Evolutionary conservation across 1,140 invertebrate genomes (phyloP), one percentile per base, ranked within the genome.

Genomic region (Drosophila bocki): DNA sequence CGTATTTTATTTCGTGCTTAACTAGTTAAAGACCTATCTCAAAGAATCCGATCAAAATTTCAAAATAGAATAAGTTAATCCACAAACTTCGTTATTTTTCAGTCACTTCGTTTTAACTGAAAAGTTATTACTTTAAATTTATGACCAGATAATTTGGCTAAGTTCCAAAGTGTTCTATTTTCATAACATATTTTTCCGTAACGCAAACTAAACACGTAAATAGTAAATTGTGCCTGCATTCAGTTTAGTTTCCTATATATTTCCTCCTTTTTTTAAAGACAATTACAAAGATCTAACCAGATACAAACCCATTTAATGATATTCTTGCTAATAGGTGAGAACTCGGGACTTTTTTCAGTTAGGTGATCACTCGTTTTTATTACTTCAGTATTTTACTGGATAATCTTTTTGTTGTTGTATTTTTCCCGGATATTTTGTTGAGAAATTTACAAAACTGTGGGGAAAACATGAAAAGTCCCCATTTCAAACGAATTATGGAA

Each of bases 401-500:
- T 8, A 50, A 37, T 51, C 11, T 1, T 8, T 7, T 12, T 50
- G 51, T 50, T 60, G 26, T 33, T 2, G 9, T 15, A 5, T 26
- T 64, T 64, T 44, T 64, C 6, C 53, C 56, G 15, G 17, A 29
- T 22, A 12, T 22, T 48, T 37, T 2, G 32, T 41, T 74, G 19
- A 32, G 11, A 48, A 33, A 53, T n/a, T 13, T n/a, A 2, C 22
- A 50, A 41, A 41, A 8, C 12, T 12, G 19, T 22, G 7, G 6
- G 15, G 26, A 26, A 29, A 33, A 54, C 32, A 3, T n/a, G 22
- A 67, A 39, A 56, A 56, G 19, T 50, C 33, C 42, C 51, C 35
- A 29, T 39, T 58, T 48, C 12, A 3, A 1, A 13, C n/a, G 37
- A 56, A 51, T n/a, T 48, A 69, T 77, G 74, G 37, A 48, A 77